Percentiles rank a stretch among this genome's conserved stretches.
Conservation (phyloP, 2,888 invertebrate species). For the Dryobotodes eremita region DNA sequence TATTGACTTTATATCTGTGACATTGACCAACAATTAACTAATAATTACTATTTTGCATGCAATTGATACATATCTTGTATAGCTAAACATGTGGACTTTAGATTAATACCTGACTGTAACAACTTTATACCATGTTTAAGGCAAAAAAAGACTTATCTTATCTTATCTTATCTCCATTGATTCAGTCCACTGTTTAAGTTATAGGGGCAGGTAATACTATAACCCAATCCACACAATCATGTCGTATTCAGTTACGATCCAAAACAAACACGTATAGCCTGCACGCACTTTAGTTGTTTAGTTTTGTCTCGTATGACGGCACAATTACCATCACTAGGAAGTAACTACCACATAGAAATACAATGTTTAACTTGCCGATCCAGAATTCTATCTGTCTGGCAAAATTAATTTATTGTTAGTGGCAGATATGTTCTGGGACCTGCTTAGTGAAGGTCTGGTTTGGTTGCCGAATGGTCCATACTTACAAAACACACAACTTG, state of each 20-base stretch:
- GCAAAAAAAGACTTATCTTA: too few species aligned
- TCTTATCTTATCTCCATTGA: too few species aligned
- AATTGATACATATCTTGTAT: too few species aligned
- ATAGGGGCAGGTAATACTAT: background rate
- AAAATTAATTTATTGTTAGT: background rate
- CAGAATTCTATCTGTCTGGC: background rate
- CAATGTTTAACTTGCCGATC: background rate
- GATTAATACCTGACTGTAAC: too few species aligned
- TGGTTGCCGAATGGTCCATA: too few species aligned
- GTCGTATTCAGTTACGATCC: background rate
- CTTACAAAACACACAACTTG: constrained; percentile 32
- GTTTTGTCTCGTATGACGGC: background rate
- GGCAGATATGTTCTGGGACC: background rate
- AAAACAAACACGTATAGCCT: background rate
- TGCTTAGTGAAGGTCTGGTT: too few species aligned
- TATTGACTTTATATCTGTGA: too few species aligned
- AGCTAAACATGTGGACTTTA: too few species aligned
- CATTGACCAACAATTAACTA: too few species aligned
- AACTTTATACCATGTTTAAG: too few species aligned
- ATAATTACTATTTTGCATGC: too few species aligned
- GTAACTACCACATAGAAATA: background rate
- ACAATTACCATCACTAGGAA: background rate
- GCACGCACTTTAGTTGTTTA: background rate
- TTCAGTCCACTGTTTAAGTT: background rate
- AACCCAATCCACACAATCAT: constrained; percentile 2